Conservation (phyloP, 2,113 vertebrate genomes). For the Cinclus mexicanus region DNA sequence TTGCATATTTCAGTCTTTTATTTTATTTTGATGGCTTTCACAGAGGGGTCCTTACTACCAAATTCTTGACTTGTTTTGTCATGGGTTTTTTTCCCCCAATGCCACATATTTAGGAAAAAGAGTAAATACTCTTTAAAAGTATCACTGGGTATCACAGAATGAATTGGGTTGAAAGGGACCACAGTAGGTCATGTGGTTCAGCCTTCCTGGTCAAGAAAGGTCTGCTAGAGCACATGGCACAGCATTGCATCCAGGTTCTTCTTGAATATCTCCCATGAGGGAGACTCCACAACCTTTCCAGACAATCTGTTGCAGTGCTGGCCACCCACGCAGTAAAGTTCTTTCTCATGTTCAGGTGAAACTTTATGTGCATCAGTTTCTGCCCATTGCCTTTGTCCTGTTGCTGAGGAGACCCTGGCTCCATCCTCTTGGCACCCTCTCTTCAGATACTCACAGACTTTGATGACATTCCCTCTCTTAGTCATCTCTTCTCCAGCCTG, state of each 20-base stretch:
- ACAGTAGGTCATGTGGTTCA: background rate
- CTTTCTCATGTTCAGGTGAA: background rate
- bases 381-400: background rate
- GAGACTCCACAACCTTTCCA: background rate
- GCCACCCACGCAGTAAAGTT: background rate
- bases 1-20: background rate
- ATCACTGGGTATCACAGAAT: background rate
- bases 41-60: background rate
- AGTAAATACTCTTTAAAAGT: background rate
- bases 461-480: background rate
- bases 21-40: background rate
- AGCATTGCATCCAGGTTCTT: background rate
- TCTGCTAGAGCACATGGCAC: background rate
- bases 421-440: too few relatives aligned
- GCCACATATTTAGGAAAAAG: background rate
- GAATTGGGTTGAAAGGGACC: accelerated
- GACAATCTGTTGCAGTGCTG: background rate
- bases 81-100: accelerated
- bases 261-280: background rate
- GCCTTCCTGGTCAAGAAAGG: background rate
- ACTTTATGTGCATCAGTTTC: background rate
- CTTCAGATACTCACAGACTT: background rate
- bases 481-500: background rate
- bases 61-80: background rate
- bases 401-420: background rate